These are phyloP conservation scores for Brachirus orientalis DNA, from an alignment of 2,113 vertebrate genomes.

Conservation along the genomic window DNA sequence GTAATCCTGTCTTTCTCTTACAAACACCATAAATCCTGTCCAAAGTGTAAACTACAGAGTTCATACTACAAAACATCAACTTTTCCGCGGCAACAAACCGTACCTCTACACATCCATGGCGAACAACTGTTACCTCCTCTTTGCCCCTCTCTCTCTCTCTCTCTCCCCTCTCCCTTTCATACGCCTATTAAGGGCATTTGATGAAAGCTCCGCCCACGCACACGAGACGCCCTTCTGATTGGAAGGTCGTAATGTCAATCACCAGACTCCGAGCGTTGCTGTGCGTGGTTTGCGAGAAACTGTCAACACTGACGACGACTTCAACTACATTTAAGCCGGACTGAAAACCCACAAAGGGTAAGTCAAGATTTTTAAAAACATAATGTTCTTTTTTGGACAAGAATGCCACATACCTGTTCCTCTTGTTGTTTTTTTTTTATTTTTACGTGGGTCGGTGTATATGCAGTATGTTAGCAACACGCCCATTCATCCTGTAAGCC, in stretches of 20 bases:
- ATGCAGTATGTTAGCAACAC: not conserved
- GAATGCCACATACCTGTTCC: not conserved
- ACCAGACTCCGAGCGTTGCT: not conserved
- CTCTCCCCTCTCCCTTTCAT: not conserved
- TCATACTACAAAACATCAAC: not conserved
- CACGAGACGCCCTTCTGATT: conserved; percentile 35
- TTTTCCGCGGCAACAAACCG: not conserved
- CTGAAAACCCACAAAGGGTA: conserved; percentile 52
- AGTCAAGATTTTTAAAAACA: conserved; percentile 21
- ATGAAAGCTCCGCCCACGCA: not conserved
- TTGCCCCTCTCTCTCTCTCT: too few relatives aligned
- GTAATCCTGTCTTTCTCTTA: not conserved
- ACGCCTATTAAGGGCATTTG: conserved; percentile 47
- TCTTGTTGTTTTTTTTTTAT: not conserved
- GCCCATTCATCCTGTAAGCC: conserved; percentile 16
- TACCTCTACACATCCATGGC: not conserved
- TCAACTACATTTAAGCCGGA: conserved; percentile 21
- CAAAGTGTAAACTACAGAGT: not conserved
- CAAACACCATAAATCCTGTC: not conserved
- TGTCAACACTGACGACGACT: conserved; percentile 30
- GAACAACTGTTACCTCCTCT: not conserved
- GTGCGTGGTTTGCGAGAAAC: conserved; percentile 8
- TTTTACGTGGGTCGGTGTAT: not conserved
- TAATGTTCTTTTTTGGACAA: not conserved
- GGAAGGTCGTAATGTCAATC: conserved; percentile 37